phyloP scores from a whole-genome alignment of 2,113 vertebrate genomes.

The Pangasianodon hypophthalmus region DNA sequence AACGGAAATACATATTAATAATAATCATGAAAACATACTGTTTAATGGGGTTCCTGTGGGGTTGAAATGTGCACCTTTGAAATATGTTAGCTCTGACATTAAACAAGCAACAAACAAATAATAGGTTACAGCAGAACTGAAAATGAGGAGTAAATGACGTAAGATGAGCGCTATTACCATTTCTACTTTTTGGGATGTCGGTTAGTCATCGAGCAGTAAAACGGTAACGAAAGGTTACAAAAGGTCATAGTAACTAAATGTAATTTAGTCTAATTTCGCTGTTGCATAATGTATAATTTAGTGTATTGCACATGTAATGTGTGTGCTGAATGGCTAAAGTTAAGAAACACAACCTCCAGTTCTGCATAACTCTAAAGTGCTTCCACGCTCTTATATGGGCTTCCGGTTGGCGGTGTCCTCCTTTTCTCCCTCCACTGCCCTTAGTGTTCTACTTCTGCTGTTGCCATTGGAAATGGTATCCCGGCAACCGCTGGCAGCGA shows the following conservation, averaged over 20 bases:
- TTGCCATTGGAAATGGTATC: constrained; percentile 76
- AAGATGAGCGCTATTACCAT: not conserved
- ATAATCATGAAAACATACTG: constrained; percentile 7
- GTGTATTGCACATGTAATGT: not conserved
- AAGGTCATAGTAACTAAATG: not conserved
- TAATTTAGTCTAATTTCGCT: not conserved
- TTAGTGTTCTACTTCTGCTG: constrained; percentile 49
- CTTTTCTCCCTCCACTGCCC: constrained; percentile 27
- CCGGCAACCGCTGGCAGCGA: constrained; percentile 72
- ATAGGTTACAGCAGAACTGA: not conserved
- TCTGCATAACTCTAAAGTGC: constrained; percentile 15
- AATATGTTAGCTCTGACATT: not conserved
- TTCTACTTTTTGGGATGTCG: not conserved
- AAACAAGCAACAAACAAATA: not conserved
- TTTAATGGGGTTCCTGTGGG: not conserved
- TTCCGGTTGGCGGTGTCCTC: constrained; percentile 59
- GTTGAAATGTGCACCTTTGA: not conserved
- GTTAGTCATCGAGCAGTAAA: not conserved
- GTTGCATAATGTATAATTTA: not conserved
- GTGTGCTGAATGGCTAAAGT: not conserved
- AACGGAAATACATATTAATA: not conserved
- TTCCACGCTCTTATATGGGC: constrained; percentile 57
- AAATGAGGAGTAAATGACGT: not conserved
- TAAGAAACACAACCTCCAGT: not conserved
- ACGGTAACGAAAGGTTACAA: not conserved